Base-by-base conservation (phyloP, 2,797 vertebrate genomes). In the Poeciliopsis paucimaculata region DNA sequence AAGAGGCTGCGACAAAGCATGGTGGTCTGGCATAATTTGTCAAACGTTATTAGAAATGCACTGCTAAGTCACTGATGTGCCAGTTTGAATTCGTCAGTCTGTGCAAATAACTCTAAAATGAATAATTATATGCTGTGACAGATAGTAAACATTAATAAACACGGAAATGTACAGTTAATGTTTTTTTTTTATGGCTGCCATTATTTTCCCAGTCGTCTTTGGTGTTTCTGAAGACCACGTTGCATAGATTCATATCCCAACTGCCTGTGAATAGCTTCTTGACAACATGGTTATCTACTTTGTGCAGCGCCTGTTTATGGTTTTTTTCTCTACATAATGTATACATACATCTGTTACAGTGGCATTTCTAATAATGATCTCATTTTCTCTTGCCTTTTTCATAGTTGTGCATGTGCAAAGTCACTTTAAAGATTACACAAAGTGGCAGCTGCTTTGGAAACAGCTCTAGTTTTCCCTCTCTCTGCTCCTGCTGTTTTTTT, bases 341-440 rank as follows among this genome's bases (percentile, higher is more conserved):
- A 91, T 88, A 73, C 84, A 77, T 73, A 90, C 92, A 95, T 95
- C 90, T 92, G 93, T 92, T 93, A 86, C 91, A 83, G 87, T 80
- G 83, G 87, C 82, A 78, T 89, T 84, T 84, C 84, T 72, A 92
- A 94, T 94, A 94, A 94, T 90, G 90, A 94, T 95, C 90, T 93
- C 45, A 93, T 93, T 93, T 93, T 86, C 91, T 83, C 84, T 66
- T 16, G 55, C 73, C 78, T 64, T 73, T 73, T 66, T 46, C 26
- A 5, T 87, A 70, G 82, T 73, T 46, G 72, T 85, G 80, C 82
- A 77, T 89, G 80, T 87, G 84, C 89, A 83, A 82, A 88, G 86
- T 92, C 83, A 77, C 89, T 93, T 92, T 91, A 83, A 91, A 93
- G 93, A 91, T 94, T 93, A 94, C 81, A 89, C 36, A 12, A 82